phyloP scores from a whole-genome alignment of 2,113 vertebrate genomes.

The Herpetotheres cachinnans region DNA sequence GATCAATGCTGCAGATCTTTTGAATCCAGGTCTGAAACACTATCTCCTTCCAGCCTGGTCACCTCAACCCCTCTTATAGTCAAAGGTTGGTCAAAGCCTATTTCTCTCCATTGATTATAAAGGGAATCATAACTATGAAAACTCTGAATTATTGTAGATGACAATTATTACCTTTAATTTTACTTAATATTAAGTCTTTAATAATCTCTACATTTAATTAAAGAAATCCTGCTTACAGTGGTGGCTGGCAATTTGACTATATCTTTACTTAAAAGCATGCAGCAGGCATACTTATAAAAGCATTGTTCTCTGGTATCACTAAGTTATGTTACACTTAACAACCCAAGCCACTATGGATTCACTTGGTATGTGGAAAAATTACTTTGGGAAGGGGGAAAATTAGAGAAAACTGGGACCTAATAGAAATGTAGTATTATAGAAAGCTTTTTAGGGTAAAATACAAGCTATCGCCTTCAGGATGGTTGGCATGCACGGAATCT shows the following conservation, averaged over 20 bases:
- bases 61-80: background rate
- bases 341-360: background rate
- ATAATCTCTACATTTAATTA: background rate
- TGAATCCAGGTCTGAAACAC: background rate
- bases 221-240: background rate
- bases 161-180: background rate
- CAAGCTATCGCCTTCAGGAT: no score
- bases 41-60: background rate
- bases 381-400: no score
- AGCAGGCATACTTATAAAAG: background rate
- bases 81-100: background rate
- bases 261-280: background rate
- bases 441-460: no score
- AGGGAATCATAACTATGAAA: background rate
- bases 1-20: background rate
- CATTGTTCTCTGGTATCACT: background rate
- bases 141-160: background rate
- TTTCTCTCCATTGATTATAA: background rate
- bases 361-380: background rate
- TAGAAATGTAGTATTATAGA: no score
- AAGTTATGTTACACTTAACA: background rate
- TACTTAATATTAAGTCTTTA: background rate
- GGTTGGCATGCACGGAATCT: no score
- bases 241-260: background rate
- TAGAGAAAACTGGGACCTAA: no score